These are phyloP conservation scores for Poeciliopsis gracilis DNA, from an alignment of 2,797 vertebrate genomes.

Conservation along the genomic window DNA sequence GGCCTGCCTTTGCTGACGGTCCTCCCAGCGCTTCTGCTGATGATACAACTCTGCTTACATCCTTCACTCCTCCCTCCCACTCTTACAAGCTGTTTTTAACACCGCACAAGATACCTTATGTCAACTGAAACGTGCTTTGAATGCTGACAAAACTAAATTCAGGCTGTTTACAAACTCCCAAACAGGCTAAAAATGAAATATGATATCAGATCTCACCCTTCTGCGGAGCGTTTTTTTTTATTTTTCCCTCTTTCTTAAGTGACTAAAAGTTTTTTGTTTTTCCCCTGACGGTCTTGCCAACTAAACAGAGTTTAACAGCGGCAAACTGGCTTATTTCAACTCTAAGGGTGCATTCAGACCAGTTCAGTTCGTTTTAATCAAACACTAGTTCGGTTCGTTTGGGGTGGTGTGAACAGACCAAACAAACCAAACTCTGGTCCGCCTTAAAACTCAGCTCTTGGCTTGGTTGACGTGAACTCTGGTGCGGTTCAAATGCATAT, in stretches of 20 bases:
- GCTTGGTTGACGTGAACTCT: background rate
- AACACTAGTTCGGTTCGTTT: background rate
- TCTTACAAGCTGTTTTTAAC: slow-evolving; percentile 75
- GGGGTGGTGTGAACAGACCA: background rate
- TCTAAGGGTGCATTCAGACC: background rate
- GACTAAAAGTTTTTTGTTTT: background rate
- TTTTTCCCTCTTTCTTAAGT: too few relatives aligned
- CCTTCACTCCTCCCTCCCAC: slow-evolving; percentile 74
- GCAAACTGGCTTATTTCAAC: background rate
- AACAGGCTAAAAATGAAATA: slow-evolving; percentile 32
- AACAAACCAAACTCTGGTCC: background rate
- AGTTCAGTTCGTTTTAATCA: background rate
- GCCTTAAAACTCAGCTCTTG: background rate
- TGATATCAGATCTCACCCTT: slow-evolving; percentile 13
- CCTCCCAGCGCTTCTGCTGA: slow-evolving; percentile 63
- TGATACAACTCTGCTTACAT: slow-evolving; percentile 74
- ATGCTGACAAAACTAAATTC: slow-evolving; percentile 70
- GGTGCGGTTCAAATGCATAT: background rate
- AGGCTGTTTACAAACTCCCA: slow-evolving; percentile 54
- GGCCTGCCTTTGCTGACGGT: slow-evolving; percentile 62
- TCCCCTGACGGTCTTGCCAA: background rate
- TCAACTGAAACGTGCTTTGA: slow-evolving; percentile 56
- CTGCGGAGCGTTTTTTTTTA: background rate
- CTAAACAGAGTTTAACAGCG: background rate
- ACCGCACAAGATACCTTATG: slow-evolving; percentile 68